A percentile compares a stretch with the other conserved stretches of the same genome.
phyloP scores from a whole-genome alignment of 2,113 vertebrate genomes.

The Thalassarche chlororhynchos region DNA sequence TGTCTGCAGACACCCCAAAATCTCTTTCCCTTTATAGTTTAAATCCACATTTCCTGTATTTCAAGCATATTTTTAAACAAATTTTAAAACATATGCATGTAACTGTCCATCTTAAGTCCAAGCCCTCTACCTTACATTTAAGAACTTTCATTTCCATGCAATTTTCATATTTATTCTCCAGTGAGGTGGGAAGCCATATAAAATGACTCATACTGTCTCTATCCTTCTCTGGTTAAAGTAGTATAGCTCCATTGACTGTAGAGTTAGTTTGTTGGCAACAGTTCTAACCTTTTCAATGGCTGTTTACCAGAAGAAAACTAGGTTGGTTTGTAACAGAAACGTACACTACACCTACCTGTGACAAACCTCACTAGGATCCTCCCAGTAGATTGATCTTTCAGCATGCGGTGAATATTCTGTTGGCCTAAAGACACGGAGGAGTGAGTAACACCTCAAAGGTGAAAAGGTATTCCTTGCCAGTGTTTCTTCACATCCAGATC shows the following conservation, averaged over 20 bases:
- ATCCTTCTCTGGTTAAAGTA: background rate
- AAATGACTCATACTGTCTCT: background rate
- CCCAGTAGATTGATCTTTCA: background rate
- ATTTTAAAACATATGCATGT: background rate
- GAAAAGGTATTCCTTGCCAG: background rate
- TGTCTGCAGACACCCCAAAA: background rate
- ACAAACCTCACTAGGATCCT: background rate
- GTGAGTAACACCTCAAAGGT: background rate
- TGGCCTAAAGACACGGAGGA: background rate
- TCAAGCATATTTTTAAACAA: background rate
- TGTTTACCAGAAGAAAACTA: background rate
- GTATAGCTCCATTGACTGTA: background rate
- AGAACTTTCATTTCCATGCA: background rate
- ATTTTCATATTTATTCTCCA: background rate
- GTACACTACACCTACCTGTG: no score
- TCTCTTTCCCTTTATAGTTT: background rate
- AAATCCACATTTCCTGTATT: rapidly evolving
- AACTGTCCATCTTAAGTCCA: background rate
- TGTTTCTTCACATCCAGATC: background rate
- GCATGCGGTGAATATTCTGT: background rate
- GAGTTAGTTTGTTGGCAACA: background rate
- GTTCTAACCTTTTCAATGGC: background rate
- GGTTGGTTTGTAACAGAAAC: background rate
- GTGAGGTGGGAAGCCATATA: rapidly evolving
- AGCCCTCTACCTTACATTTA: background rate